Evolutionary conservation across 2,888 invertebrate genomes (phyloP), one percentile per base, ranked within the genome.

Genomic region (Himalopsyche japonica): DNA sequence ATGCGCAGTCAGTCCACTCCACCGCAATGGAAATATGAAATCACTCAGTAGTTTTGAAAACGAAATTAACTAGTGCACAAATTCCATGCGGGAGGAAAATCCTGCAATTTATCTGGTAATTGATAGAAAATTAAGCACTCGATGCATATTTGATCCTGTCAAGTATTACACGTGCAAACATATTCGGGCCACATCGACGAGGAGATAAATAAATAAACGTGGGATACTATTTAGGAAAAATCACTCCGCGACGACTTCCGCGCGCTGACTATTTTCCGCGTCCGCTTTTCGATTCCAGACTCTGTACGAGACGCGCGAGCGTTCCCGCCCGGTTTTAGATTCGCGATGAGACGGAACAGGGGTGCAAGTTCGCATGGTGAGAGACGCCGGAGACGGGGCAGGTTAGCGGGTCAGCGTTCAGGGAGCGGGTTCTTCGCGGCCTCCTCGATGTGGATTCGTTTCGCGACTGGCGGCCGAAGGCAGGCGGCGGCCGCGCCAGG

Each of bases 371-470:
- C 77, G 64, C 82, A 37, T 64, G 43, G 34, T 30, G 76, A 47
- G 43, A 34, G 43, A 34, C 20, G 64, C 32, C 30, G 49, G 20
- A 32, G 10, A 64, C 30, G 79, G 49, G 20, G 48, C 37, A 49
- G 79, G 18, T 15, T 18, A 24, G 24, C 81, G 48, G 76, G 57
- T 82, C 70, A 82, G 78, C 37, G 34, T 64, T 49, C 34, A 76
- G 24, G 43, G 30, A 37, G 57, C n/a, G 32, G 76, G 32, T 76
- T 24, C 27, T 43, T 30, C 49, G 30, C 37, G 78, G 82, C 80
- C 84, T 79, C 82, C 80, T 82, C 84, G 82, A 64, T 48, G 85
- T 85, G 82, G 82, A 79, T 86, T 86, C 86, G 86, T 85, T 85
- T 86, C 84, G 86, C 86, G 86, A 86, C 86, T 86, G 85, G 76